Conservation (phyloP, 2,888 invertebrate genomes). For the Brachyptera putata region DNA sequence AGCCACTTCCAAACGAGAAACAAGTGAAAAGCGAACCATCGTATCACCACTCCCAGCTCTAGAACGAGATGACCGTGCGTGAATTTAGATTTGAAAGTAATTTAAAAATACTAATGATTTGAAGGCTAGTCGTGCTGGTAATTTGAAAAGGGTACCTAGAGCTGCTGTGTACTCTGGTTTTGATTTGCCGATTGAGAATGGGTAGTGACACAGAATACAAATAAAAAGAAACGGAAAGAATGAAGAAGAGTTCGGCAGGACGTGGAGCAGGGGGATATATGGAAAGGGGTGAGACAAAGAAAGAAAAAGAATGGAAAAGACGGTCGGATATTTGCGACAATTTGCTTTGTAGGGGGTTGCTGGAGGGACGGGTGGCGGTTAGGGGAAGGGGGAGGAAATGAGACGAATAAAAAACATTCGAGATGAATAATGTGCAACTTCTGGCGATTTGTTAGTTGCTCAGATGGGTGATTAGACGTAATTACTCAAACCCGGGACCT, state of each 20-base stretch:
- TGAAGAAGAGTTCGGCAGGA: neutral
- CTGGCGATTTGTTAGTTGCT: slow-evolving; percentile 17
- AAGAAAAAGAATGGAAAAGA: neutral
- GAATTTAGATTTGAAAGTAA: no score
- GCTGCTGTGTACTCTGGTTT: no score
- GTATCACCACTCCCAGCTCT: no score
- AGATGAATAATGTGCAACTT: slow-evolving; percentile 16
- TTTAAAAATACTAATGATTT: no score
- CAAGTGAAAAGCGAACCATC: no score
- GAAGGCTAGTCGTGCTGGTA: no score
- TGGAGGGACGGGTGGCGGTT: no score
- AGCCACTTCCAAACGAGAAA: no score
- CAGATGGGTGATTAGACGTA: slow-evolving; percentile 19
- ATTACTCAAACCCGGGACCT: slow-evolving; percentile 3
- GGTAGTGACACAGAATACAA: neutral
- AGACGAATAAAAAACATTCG: slow-evolving; percentile 4
- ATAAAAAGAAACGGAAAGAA: no score
- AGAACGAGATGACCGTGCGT: no score
- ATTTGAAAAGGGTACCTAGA: no score
- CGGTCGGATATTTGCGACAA: slow-evolving; percentile 21
- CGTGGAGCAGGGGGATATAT: neutral
- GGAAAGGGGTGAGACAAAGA: slow-evolving; percentile 5
- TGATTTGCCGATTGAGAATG: neutral
- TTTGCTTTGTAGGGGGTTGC: slow-evolving; percentile 13
- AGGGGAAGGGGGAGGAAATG: slow-evolving; percentile 9